Evolutionary conservation across 1,140 invertebrate species (phyloP).

Genomic region (Harlomillsia oculata): DNA sequence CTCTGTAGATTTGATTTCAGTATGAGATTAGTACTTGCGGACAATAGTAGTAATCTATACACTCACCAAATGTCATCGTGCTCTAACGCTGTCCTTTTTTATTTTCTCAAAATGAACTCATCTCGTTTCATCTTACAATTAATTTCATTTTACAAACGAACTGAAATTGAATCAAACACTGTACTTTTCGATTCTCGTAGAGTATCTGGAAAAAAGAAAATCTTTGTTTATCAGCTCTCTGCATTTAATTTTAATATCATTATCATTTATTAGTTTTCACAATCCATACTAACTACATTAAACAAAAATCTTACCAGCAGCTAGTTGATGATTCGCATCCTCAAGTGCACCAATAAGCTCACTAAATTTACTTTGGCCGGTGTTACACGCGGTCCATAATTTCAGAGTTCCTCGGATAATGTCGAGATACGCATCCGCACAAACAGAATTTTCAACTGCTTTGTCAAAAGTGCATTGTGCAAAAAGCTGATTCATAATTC

Average conservation of each 20-base stretch:
- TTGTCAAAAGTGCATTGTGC: not conserved
- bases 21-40: too few species aligned
- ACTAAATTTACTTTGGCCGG: slow-evolving; percentile 1
- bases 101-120: too few species aligned
- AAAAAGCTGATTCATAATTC: slow-evolving; percentile 12
- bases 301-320: slow-evolving; percentile 14
- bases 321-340: slow-evolving; percentile 7
- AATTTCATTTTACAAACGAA: too few species aligned
- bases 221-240: too few species aligned
- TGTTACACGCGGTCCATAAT: slow-evolving; percentile 8
- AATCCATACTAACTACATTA: too few species aligned
- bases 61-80: too few species aligned
- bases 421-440: not conserved
- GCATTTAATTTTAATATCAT: too few species aligned
- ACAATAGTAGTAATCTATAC: too few species aligned
- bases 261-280: too few species aligned
- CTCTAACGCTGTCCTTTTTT: too few species aligned
- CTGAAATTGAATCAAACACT: slow-evolving; percentile 8
- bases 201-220: not conserved
- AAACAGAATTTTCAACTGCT: not conserved
- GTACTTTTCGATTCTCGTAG: not conserved
- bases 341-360: not conserved
- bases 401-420: slow-evolving; percentile 12
- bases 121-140: too few species aligned
- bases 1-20: too few species aligned